Evolutionary conservation across 2,797 vertebrate species (phyloP).

Genomic region (Melanotaenia parkinsoni): DNA sequence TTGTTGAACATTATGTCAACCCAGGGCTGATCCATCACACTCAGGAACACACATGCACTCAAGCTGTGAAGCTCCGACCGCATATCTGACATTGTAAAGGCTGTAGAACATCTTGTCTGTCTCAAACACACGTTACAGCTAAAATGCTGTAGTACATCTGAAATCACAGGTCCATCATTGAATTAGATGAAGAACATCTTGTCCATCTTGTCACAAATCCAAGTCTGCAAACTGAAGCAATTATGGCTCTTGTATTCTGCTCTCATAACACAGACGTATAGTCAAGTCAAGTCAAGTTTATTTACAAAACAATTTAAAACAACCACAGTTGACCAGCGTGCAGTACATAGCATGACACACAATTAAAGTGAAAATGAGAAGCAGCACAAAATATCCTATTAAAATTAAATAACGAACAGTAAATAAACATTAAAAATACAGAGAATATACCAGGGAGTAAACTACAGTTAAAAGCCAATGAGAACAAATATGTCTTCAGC

Average conservation of each 20-base stretch:
- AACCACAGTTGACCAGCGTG: neutral
- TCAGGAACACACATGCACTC: slow-evolving; percentile 49
- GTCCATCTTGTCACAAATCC: slow-evolving; percentile 68
- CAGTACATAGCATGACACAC: no score
- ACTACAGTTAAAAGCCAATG: no score
- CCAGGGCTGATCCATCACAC: slow-evolving; percentile 72
- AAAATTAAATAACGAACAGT: no score
- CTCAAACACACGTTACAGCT: slow-evolving; percentile 60
- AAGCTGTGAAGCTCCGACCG: slow-evolving; percentile 56
- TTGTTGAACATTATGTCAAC: slow-evolving; percentile 79
- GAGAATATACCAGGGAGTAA: no score
- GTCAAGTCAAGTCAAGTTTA: neutral
- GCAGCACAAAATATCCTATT: no score
- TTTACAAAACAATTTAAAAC: neutral
- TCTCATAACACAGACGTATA: slow-evolving; percentile 3
- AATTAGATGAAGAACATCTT: slow-evolving; percentile 67
- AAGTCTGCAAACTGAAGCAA: slow-evolving; percentile 61
- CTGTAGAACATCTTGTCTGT: slow-evolving; percentile 78
- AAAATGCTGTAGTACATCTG: slow-evolving; percentile 72
- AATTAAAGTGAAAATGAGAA: no score
- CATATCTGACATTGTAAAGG: slow-evolving; percentile 75
- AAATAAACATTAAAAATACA: no score
- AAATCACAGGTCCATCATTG: slow-evolving; percentile 72
- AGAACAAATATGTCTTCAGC: no score
- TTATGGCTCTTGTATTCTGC: slow-evolving; percentile 59